These are phyloP conservation scores for Phalacrocorax brasilianus DNA, from an alignment of 2,113 vertebrate genomes.

Conservation along the genomic window DNA sequence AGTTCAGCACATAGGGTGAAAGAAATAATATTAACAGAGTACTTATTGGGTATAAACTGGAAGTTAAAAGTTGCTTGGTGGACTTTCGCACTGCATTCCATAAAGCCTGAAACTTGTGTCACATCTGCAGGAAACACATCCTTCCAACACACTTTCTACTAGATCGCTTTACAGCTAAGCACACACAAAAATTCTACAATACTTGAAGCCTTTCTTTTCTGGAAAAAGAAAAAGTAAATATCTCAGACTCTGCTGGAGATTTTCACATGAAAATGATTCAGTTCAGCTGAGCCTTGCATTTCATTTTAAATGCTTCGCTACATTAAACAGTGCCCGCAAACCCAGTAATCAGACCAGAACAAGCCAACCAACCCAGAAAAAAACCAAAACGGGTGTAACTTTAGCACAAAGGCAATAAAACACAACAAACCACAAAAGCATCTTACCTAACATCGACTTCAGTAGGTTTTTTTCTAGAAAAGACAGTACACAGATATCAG, in stretches of 20 bases:
- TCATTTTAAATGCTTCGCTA: neutral
- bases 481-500: neutral
- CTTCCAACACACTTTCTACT: neutral
- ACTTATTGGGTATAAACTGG: neutral
- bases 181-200: neutral
- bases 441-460: neutral
- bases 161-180: neutral
- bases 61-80: neutral
- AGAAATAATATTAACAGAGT: neutral
- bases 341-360: neutral
- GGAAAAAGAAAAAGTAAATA: neutral
- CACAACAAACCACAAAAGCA: neutral
- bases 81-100: neutral
- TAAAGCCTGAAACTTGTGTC: neutral
- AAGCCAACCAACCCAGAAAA: neutral
- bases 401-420: neutral
- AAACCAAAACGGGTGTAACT: rapidly evolving
- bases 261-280: neutral
- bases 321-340: neutral
- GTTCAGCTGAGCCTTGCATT: neutral
- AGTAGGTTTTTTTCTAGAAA: neutral
- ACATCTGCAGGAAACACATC: neutral
- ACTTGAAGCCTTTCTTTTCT: neutral
- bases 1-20: neutral
- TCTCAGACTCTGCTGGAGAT: too few species aligned